These are phyloP conservation scores for Rhegmatorhina hoffmannsi DNA, from an alignment of 2,113 vertebrate genomes.

Conservation along the genomic window DNA sequence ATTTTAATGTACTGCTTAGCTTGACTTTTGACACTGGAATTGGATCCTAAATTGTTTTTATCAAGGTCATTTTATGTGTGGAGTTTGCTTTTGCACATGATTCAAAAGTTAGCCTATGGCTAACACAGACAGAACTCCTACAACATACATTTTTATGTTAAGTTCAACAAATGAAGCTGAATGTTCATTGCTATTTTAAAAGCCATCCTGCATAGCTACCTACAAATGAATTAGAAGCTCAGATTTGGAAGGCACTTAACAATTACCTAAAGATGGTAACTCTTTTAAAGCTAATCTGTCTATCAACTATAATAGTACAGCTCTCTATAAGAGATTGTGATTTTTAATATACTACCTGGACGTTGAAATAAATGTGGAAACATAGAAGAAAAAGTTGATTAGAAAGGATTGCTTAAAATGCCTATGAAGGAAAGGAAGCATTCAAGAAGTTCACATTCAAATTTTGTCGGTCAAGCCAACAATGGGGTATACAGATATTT, in stretches of 20 bases:
- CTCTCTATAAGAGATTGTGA: background rate
- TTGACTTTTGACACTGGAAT: background rate
- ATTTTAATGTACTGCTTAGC: background rate
- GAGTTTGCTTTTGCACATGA: background rate
- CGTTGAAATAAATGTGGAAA: background rate
- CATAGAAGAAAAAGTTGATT: background rate
- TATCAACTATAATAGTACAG: background rate
- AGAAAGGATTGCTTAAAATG: background rate
- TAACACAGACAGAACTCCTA: background rate
- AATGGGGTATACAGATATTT: background rate
- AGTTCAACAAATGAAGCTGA: background rate
- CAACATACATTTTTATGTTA: background rate
- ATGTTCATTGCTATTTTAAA: background rate
- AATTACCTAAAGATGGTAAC: background rate
- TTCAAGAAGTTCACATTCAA: background rate
- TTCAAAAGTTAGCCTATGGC: background rate
- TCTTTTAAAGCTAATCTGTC: background rate
- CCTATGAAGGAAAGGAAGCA: background rate
- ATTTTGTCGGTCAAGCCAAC: background rate
- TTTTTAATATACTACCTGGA: background rate
- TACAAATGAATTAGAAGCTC: background rate
- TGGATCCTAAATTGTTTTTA: background rate
- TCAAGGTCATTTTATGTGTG: background rate
- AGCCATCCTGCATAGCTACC: background rate
- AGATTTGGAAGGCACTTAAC: background rate